These are phyloP conservation scores for Anastrepha ludens DNA, from an alignment of 1,140 invertebrate species.

Conservation along the genomic window DNA sequence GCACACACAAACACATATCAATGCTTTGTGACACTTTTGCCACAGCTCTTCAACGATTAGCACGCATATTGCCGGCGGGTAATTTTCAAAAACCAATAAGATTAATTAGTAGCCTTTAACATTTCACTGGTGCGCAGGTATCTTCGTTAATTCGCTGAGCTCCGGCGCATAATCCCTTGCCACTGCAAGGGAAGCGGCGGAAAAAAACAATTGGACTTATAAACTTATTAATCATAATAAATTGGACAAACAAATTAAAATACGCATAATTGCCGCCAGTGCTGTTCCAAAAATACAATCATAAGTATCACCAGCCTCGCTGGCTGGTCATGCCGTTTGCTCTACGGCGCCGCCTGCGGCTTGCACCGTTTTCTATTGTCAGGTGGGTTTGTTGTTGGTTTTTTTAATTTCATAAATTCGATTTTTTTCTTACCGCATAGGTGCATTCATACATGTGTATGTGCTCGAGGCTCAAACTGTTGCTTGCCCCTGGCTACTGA, in stretches of 20 bases:
- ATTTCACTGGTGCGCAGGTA: neutral
- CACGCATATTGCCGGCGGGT: neutral
- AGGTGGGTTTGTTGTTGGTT: neutral
- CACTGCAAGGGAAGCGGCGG: neutral
- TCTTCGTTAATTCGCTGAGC: no score
- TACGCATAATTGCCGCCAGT: neutral
- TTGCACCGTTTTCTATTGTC: neutral
- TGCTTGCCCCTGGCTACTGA: slow-evolving; percentile 11
- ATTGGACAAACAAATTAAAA: slow-evolving; percentile 48
- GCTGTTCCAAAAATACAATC: neutral
- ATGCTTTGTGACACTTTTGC: neutral
- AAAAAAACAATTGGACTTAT: neutral
- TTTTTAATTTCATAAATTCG: neutral
- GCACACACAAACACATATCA: neutral
- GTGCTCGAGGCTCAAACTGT: no score
- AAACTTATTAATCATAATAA: slow-evolving; percentile 45
- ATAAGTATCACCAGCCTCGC: neutral
- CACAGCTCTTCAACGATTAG: neutral
- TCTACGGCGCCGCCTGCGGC: neutral
- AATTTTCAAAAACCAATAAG: slow-evolving; percentile 1
- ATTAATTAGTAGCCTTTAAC: neutral
- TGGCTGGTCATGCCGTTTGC: neutral
- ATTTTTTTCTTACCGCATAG: neutral
- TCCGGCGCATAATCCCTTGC: neutral
- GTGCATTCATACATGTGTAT: no score